A percentile compares a stretch with the other conserved stretches of the same genome.
phyloP scores from a whole-genome alignment of 2,888 invertebrate species.

The Heliconius sara region DNA sequence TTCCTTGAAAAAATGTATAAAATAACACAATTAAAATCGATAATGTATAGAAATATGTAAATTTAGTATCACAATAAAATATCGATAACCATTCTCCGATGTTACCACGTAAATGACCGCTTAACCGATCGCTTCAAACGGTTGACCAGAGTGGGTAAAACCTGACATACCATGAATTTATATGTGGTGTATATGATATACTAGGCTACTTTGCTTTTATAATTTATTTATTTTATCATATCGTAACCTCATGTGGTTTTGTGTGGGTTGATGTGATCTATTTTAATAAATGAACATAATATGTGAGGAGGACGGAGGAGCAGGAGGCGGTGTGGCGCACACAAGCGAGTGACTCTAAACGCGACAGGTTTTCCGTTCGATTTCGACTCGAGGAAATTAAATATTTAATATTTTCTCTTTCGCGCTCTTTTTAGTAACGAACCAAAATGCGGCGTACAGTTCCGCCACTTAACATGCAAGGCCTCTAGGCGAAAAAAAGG shows the following conservation, averaged over 20 bases:
- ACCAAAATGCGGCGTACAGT: too few relatives aligned
- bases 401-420: too few relatives aligned
- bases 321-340: too few relatives aligned
- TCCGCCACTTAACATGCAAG: too few relatives aligned
- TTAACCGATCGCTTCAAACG: slow-evolving; percentile 29
- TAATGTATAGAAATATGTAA: background rate
- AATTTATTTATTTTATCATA: background rate
- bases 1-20: too few relatives aligned
- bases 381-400: too few relatives aligned
- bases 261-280: background rate
- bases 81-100: background rate
- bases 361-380: too few relatives aligned
- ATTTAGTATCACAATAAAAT: background rate
- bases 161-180: slow-evolving; percentile 28
- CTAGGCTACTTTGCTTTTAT: slow-evolving; percentile 10
- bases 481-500: too few relatives aligned
- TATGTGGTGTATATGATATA: slow-evolving; percentile 19
- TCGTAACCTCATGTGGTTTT: background rate
- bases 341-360: too few relatives aligned
- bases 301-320: too few relatives aligned
- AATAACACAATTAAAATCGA: background rate
- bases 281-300: background rate
- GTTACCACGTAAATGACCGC: slow-evolving; percentile 21
- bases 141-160: slow-evolving; percentile 26
- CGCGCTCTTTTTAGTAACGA: too few relatives aligned